Conservation (phyloP, 1,140 invertebrate species). For the Periplaneta americana region DNA sequence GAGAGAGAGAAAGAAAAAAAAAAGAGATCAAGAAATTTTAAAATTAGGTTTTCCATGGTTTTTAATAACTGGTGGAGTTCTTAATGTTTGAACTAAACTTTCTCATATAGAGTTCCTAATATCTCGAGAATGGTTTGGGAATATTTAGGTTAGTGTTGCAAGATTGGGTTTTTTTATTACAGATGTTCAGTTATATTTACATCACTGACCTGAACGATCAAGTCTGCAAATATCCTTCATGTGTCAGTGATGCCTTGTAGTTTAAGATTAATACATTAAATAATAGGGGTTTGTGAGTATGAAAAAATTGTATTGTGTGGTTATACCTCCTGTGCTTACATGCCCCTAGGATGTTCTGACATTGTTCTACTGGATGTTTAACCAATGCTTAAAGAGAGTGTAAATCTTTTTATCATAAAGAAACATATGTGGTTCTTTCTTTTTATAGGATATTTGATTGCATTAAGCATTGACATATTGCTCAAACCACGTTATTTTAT, state of each 20-base stretch:
- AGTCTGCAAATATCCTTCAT: neutral
- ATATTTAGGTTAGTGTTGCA: neutral
- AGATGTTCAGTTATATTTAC: neutral
- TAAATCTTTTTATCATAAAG: neutral
- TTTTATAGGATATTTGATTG: neutral
- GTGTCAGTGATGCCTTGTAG: neutral
- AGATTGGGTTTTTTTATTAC: neutral
- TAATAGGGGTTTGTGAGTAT: neutral
- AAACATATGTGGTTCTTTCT: neutral
- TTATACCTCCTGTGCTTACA: neutral
- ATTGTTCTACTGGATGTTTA: neutral
- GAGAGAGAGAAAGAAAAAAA: neutral
- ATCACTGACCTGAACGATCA: neutral
- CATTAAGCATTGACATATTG: neutral
- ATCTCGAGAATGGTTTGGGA: neutral
- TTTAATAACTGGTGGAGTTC: neutral
- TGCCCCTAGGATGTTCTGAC: neutral
- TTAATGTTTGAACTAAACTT: neutral
- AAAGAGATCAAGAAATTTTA: too few species aligned
- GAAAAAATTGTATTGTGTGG: neutral
- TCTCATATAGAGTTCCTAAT: neutral
- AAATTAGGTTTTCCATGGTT: neutral
- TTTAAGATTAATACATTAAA: neutral
- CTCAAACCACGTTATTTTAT: neutral
- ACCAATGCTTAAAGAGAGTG: neutral